These are phyloP conservation scores for Acleris cristana DNA, from an alignment of 2,888 invertebrate genomes.

Conservation along the genomic window DNA sequence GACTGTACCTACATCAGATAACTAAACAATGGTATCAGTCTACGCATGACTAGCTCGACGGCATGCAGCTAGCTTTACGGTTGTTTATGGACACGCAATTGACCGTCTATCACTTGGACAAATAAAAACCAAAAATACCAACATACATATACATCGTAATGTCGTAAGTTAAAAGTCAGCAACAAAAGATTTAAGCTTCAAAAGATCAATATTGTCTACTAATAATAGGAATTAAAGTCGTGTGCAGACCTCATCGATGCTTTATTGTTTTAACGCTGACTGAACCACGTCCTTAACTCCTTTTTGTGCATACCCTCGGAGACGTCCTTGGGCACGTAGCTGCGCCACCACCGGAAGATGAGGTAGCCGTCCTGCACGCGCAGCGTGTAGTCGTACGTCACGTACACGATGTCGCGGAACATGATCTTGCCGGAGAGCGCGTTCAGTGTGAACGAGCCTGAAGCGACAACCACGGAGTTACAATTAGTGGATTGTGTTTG, in stretches of 20 bases:
- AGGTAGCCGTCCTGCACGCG: slow-evolving; percentile 98
- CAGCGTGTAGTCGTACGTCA: slow-evolving; percentile 96
- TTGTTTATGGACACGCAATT: too few relatives aligned
- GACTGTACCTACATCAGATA: too few relatives aligned
- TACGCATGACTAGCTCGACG: too few relatives aligned
- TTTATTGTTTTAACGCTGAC: too few relatives aligned
- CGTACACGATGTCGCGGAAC: slow-evolving; percentile 97
- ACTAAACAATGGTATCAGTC: too few relatives aligned
- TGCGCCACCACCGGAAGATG: slow-evolving; percentile 99
- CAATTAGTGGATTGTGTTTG: too few relatives aligned
- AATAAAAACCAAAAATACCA: too few relatives aligned
- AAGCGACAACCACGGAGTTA: neutral
- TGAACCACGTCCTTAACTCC: too few relatives aligned
- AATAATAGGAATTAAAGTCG: too few relatives aligned
- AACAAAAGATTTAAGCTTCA: neutral
- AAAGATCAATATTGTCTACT: neutral
- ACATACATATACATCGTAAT: neutral
- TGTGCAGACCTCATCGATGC: too few relatives aligned
- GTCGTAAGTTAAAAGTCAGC: neutral
- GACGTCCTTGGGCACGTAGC: slow-evolving; percentile 96
- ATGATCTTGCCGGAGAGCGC: slow-evolving; percentile 99
- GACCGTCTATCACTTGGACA: too few relatives aligned
- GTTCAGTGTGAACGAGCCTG: slow-evolving; percentile 97
- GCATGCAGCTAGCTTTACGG: too few relatives aligned
- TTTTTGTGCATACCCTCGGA: slow-evolving; percentile 89